Evolutionary conservation across 2,797 vertebrate species (phyloP).

Genomic region (Hemibagrus guttatus): DNA sequence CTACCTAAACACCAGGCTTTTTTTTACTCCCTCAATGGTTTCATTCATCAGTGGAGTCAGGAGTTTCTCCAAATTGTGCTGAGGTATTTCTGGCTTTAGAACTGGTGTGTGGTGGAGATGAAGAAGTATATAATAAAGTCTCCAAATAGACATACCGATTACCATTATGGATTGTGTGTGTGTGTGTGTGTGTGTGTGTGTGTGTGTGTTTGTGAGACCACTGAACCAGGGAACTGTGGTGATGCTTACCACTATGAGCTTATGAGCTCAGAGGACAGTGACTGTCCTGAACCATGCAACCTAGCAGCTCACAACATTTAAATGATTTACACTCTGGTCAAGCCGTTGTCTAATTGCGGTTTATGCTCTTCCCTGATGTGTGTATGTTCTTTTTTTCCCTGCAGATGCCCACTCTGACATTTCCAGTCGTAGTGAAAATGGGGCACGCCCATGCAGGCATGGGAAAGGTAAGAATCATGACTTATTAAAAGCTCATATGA

Average conservation of each 20-base stretch:
- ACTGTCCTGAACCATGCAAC: not conserved
- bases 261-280: constrained; percentile 26
- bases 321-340: constrained; percentile 18
- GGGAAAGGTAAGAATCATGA: constrained; percentile 85
- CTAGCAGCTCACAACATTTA: not conserved
- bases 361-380: constrained; percentile 32
- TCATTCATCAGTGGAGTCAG: constrained; percentile 21
- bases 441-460: constrained; percentile 93
- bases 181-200: constrained; percentile 2
- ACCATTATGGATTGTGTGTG: not conserved
- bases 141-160: constrained; percentile 10
- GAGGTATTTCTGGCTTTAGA: constrained; percentile 21
- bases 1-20: constrained; percentile 46
- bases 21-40: constrained; percentile 10
- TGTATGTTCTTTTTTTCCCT: not conserved
- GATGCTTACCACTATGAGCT: constrained; percentile 16
- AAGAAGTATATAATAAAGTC: constrained; percentile 44
- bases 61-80: not conserved
- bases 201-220: not conserved
- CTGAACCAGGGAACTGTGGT: not conserved
- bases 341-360: not conserved
- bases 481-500: not conserved
- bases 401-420: constrained; percentile 81
- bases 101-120: constrained; percentile 22
- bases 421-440: constrained; percentile 93